Evolutionary conservation across 2,888 invertebrate genomes (phyloP).

Genomic region (Dryobotodes eremita): DNA sequence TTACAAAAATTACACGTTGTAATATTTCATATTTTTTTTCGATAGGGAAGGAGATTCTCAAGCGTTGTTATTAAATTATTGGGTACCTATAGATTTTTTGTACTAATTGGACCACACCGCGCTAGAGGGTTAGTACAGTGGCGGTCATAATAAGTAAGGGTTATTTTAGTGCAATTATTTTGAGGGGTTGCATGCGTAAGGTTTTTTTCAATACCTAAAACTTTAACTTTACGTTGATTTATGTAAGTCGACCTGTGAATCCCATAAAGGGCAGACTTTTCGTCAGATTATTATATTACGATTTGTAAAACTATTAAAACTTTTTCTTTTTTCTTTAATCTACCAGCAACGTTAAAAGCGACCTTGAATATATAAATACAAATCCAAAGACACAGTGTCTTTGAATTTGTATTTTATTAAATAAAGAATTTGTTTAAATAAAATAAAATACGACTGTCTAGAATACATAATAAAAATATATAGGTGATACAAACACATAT

Average conservation of each 20-base stretch:
- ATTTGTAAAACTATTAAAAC: background rate
- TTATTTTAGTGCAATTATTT: conserved; percentile 33
- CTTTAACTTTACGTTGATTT: background rate
- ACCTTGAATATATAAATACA: conserved; percentile 19
- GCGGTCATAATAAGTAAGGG: conserved; percentile 52
- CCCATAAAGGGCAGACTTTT: background rate
- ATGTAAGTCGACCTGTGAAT: background rate
- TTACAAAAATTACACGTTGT: conserved; percentile 55
- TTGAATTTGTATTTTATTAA: no score
- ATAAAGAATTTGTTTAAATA: no score
- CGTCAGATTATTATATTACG: no score
- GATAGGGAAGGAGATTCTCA: conserved; percentile 43
- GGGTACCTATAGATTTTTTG: conserved; percentile 60
- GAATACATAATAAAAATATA: conserved; percentile 6
- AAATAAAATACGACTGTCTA: background rate
- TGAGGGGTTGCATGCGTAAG: background rate
- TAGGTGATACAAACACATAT: background rate
- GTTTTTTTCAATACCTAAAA: background rate
- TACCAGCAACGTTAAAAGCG: background rate
- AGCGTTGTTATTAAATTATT: conserved; percentile 54
- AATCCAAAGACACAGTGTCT: no score
- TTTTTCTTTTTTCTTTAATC: background rate
- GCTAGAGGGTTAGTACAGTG: conserved; percentile 55
- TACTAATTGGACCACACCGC: conserved; percentile 69
- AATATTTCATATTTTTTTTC: conserved; percentile 59